Percentiles rank a stretch among this genome's conserved stretches.
These are phyloP conservation scores for Harpagoxenus sublaevis DNA, from an alignment of 2,888 invertebrate genomes.

Conservation along the genomic window DNA sequence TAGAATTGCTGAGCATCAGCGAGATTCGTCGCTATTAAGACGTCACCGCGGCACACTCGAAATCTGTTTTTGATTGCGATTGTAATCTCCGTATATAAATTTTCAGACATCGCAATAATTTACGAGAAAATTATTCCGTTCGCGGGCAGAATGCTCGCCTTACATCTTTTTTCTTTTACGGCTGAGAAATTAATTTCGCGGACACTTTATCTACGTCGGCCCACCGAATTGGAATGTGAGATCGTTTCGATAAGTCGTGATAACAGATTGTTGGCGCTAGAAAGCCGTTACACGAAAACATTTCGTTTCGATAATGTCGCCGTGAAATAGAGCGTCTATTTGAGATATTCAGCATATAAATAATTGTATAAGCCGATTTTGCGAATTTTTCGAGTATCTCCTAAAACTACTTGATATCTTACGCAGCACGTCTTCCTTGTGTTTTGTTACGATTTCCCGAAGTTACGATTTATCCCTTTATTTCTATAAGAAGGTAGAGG, in stretches of 20 bases:
- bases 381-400: background rate
- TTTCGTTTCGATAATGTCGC: background rate
- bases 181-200: background rate
- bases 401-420: background rate
- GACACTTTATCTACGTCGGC: background rate
- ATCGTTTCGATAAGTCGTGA: conserved; percentile 18
- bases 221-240: conserved; percentile 12
- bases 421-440: background rate
- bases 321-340: background rate
- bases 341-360: background rate
- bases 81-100: conserved; percentile 20
- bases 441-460: background rate
- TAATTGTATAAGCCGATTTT: background rate
- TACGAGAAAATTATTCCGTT: conserved; percentile 17
- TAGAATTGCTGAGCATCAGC: conserved; percentile 23
- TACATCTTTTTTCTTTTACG: background rate
- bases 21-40: conserved; percentile 39
- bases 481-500: background rate
- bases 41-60: conserved; percentile 14
- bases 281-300: background rate
- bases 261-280: background rate
- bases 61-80: conserved; percentile 41
- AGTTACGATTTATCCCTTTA: background rate
- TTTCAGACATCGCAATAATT: conserved; percentile 14
- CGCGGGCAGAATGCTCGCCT: background rate